Evolutionary conservation across 2,888 invertebrate genomes (phyloP).

Genomic region (Calephelis perditalis): DNA sequence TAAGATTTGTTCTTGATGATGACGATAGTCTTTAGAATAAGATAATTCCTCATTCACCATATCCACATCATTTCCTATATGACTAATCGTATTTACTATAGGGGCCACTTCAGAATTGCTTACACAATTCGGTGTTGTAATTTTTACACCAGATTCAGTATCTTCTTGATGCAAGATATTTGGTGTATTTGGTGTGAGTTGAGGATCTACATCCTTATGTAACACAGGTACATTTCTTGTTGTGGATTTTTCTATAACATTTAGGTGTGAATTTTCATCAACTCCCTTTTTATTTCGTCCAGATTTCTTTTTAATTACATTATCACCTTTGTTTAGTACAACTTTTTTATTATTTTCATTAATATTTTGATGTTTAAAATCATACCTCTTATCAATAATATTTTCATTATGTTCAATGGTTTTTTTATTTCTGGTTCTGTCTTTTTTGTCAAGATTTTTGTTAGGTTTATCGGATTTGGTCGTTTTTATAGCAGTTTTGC

Average conservation of each 20-base stretch:
- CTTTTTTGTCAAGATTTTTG: not conserved
- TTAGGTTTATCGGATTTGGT: not conserved
- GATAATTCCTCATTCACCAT: not conserved
- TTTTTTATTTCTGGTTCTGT: not conserved
- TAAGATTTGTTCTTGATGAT: not conserved
- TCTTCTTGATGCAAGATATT: not conserved
- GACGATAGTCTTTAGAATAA: not conserved
- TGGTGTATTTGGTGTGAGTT: not conserved
- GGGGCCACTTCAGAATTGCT: not conserved
- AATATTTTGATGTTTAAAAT: not conserved
- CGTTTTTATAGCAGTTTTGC: not conserved
- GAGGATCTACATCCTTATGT: not conserved
- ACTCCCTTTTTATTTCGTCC: not conserved
- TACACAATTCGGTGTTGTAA: not conserved
- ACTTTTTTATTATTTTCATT: not conserved
- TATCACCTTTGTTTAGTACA: not conserved
- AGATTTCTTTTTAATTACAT: not conserved
- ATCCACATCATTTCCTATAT: not conserved
- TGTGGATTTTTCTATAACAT: not conserved
- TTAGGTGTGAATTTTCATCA: not conserved
- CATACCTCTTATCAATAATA: not conserved
- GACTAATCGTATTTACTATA: not conserved
- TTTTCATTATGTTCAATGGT: not conserved
- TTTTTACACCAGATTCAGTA: not conserved
- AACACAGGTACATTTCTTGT: not conserved